Evolutionary conservation across 2,888 invertebrate genomes (phyloP).

Genomic region (Sipha maydis): DNA sequence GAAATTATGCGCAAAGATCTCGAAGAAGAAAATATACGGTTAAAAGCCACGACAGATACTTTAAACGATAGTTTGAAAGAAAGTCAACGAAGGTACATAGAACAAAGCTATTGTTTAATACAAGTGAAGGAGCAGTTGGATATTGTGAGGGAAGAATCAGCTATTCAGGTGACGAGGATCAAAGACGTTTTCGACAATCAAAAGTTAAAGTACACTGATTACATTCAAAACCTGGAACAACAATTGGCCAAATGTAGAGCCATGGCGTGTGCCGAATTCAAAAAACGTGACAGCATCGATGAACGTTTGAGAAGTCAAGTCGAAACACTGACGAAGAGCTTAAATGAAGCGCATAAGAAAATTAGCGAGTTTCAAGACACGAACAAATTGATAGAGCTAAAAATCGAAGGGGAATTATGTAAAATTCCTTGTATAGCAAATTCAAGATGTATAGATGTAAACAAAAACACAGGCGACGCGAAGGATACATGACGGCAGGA

Average conservation of each 20-base stretch:
- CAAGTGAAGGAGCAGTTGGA: slow-evolving; percentile 46
- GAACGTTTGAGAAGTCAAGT: slow-evolving; percentile 22
- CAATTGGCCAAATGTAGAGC: slow-evolving; percentile 40
- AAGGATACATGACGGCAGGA: too few relatives aligned
- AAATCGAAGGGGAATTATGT: neutral
- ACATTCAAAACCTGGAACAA: slow-evolving; percentile 25
- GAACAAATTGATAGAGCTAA: neutral
- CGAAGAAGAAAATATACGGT: slow-evolving; percentile 28
- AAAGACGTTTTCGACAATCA: slow-evolving; percentile 48
- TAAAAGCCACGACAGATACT: slow-evolving; percentile 5
- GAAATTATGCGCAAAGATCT: neutral
- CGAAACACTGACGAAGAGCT: slow-evolving; percentile 6
- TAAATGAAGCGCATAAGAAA: slow-evolving; percentile 33
- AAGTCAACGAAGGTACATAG: slow-evolving; percentile 21
- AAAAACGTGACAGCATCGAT: slow-evolving; percentile 33
- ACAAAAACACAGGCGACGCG: too few relatives aligned
- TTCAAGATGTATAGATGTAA: too few relatives aligned
- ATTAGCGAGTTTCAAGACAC: neutral
- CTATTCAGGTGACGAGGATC: slow-evolving; percentile 47
- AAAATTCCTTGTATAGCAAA: neutral
- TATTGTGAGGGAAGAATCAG: slow-evolving; percentile 23
- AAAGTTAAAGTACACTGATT: neutral
- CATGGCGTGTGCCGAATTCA: slow-evolving; percentile 29
- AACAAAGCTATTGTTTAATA: slow-evolving; percentile 10
- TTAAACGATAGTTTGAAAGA: neutral